A percentile compares a stretch with the other conserved stretches of the same genome.
Evolutionary conservation across 2,888 invertebrate species (phyloP).

Genomic region (Agrochola macilenta): DNA sequence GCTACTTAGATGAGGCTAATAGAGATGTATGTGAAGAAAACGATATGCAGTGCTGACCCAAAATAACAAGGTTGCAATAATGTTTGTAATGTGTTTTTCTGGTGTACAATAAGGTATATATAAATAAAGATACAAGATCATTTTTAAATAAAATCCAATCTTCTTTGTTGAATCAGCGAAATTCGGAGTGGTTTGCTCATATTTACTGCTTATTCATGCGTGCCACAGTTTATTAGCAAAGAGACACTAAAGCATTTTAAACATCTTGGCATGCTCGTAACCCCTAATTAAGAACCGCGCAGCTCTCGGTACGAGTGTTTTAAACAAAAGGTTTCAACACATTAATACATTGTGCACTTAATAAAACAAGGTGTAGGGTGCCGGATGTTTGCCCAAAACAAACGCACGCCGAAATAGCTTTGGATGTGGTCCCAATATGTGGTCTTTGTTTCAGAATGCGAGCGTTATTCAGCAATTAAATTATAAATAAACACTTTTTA

Average conservation of each 20-base stretch:
- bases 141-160: constrained; percentile 3
- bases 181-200: constrained; percentile 12
- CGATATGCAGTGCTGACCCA: background rate
- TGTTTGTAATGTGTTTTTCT: background rate
- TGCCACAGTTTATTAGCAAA: constrained; percentile 41
- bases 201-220: constrained; percentile 51
- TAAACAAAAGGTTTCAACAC: constrained; percentile 70
- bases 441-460: constrained; percentile 75
- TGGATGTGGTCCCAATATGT: constrained; percentile 76
- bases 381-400: constrained; percentile 84
- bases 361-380: constrained; percentile 79
- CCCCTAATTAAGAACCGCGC: constrained; percentile 58
- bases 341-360: constrained; percentile 77
- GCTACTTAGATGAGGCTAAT: background rate
- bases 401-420: constrained; percentile 79
- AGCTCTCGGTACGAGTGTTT: constrained; percentile 52
- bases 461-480: constrained; percentile 66
- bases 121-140: background rate
- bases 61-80: background rate
- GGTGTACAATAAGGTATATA: background rate
- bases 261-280: constrained; percentile 53
- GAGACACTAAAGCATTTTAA: constrained; percentile 51
- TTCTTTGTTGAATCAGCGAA: constrained; percentile 31
- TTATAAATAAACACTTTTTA: constrained; percentile 62
- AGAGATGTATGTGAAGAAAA: background rate